A percentile compares a stretch with the other conserved stretches of the same genome.
Evolutionary conservation across 2,113 vertebrate species (phyloP).

Genomic region (Phalacrocorax carbo): DNA sequence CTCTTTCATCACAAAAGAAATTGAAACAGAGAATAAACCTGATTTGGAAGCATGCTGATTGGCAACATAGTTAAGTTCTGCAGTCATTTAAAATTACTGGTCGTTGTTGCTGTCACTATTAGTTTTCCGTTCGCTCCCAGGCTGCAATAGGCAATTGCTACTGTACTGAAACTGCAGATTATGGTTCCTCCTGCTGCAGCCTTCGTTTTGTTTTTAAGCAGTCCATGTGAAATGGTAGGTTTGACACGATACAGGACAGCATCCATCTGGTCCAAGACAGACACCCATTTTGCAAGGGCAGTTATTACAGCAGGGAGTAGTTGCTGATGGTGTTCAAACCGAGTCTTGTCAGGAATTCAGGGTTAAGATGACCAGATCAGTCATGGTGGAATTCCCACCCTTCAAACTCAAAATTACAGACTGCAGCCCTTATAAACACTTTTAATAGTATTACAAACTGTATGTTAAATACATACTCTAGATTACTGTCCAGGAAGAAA

Average conservation of each 20-base stretch:
- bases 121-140: background rate
- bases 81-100: background rate
- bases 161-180: background rate
- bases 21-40: background rate
- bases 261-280: background rate
- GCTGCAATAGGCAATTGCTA: background rate
- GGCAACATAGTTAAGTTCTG: background rate
- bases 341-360: background rate
- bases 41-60: background rate
- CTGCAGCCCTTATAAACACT: background rate
- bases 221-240: background rate
- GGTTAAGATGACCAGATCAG: background rate
- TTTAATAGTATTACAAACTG: background rate
- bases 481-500: background rate
- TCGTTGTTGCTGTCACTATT: background rate
- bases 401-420: conserved; percentile 37
- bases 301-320: background rate
- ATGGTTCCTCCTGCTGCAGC: background rate
- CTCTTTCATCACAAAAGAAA: background rate
- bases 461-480: background rate
- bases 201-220: background rate
- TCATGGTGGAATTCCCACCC: conserved; percentile 7
- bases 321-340: background rate
- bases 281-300: background rate
- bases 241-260: background rate